These are phyloP conservation scores for Antennarius maculatus DNA, from an alignment of 2,797 vertebrate species.

Conservation along the genomic window DNA sequence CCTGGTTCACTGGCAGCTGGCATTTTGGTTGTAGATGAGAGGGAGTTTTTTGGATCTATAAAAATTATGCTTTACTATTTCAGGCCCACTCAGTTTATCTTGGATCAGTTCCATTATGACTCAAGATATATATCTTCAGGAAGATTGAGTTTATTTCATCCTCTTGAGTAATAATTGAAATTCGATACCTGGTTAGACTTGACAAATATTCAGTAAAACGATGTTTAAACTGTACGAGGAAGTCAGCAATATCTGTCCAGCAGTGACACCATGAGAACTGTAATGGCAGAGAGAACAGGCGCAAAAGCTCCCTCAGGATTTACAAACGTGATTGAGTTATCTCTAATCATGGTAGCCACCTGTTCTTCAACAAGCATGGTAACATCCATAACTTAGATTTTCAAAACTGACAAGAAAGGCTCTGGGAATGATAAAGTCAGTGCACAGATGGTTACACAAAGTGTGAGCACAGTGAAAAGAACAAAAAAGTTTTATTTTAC, in stretches of 20 bases:
- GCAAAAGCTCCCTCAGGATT: constrained; percentile 64
- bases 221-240: constrained; percentile 44
- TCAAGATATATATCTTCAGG: constrained; percentile 42
- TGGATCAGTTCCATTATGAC: constrained; percentile 25
- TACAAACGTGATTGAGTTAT: constrained; percentile 72
- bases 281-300: constrained; percentile 32
- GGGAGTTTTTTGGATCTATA: constrained; percentile 18
- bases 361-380: constrained; percentile 65
- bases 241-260: constrained; percentile 51
- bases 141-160: constrained; percentile 33
- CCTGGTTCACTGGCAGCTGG: constrained; percentile 36
- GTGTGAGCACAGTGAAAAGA: constrained; percentile 48
- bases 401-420: constrained; percentile 54
- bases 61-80: constrained; percentile 37
- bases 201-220: constrained; percentile 37
- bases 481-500: constrained; percentile 45
- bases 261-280: constrained; percentile 25
- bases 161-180: constrained; percentile 30
- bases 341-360: constrained; percentile 76
- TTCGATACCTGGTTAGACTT: constrained; percentile 29
- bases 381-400: constrained; percentile 71
- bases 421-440: constrained; percentile 50
- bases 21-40: constrained; percentile 52
- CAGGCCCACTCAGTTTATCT: constrained; percentile 22
- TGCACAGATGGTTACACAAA: constrained; percentile 67